Conservation (phyloP, 2,113 vertebrate genomes). For the Amazona vittata region DNA sequence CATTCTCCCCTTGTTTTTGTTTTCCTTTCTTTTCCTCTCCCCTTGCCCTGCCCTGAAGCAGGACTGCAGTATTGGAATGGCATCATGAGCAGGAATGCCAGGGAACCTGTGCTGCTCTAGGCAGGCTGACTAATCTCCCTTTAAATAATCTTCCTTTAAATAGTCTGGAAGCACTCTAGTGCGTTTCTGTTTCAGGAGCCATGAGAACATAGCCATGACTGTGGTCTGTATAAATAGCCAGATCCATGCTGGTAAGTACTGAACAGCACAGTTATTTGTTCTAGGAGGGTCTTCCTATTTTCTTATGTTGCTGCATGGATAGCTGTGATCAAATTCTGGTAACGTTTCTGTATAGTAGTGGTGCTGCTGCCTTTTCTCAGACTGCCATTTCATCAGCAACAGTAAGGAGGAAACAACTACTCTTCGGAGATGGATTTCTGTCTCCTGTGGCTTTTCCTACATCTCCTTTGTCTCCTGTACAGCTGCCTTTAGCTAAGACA, state of each 20-base stretch:
- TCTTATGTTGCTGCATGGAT: neutral
- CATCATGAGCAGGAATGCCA: neutral
- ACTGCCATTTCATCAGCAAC: neutral
- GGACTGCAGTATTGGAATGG: neutral
- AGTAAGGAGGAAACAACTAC: neutral
- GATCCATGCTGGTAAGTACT: conserved; percentile 1
- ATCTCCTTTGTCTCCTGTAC: neutral
- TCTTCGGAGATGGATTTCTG: neutral
- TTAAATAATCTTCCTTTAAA: conserved; percentile 64
- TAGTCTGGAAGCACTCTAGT: conserved; percentile 21
- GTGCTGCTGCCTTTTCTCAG: neutral
- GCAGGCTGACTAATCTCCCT: conserved; percentile 53
- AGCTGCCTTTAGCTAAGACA: neutral
- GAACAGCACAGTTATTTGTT: neutral
- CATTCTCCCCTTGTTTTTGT: neutral
- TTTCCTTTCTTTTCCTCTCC: neutral
- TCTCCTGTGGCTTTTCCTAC: neutral
- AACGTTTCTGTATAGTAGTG: fast-evolving
- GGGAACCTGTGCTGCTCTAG: neutral
- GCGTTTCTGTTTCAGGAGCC: conserved; percentile 45
- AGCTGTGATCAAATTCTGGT: neutral
- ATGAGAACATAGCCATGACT: neutral
- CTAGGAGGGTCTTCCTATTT: neutral
- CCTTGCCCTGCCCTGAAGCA: neutral
- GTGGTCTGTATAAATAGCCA: conserved; percentile 24